Conservation (phyloP, 2,113 vertebrate species). For the Chloroceryle aenea region DNA sequence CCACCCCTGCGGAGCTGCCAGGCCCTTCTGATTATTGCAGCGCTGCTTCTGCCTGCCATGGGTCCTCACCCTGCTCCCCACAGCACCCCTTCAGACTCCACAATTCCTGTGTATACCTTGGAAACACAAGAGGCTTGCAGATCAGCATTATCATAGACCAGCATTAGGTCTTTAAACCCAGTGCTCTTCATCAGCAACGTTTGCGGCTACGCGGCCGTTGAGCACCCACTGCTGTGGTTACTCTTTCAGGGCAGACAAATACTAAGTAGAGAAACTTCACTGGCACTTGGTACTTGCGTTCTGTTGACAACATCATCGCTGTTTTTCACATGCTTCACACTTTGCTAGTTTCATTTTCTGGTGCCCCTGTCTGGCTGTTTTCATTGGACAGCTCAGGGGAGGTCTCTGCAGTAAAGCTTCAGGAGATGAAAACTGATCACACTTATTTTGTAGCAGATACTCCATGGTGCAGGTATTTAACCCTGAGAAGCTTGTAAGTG, state of each 20-base stretch:
- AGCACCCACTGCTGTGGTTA: accelerated
- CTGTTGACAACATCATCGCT: background rate
- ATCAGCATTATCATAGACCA: background rate
- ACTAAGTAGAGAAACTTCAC: background rate
- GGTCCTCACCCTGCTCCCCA: background rate
- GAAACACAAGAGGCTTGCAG: background rate
- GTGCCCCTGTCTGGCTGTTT: background rate
- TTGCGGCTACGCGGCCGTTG: background rate
- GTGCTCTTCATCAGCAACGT: background rate
- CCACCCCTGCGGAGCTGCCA: background rate
- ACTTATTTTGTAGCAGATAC: background rate
- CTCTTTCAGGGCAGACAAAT: background rate
- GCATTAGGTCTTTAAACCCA: background rate
- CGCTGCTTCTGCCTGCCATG: accelerated
- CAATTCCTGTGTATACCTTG: background rate
- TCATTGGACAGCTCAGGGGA: no score
- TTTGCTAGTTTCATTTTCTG: background rate
- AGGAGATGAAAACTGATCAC: background rate
- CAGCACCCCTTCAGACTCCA: background rate
- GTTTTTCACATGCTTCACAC: background rate
- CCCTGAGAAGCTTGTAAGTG: background rate
- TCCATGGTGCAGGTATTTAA: background rate
- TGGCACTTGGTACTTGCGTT: background rate
- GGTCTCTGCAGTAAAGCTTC: background rate
- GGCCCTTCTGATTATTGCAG: background rate